Evolutionary conservation across 2,113 vertebrate genomes (phyloP).

Genomic region (Seriola rivoliana): DNA sequence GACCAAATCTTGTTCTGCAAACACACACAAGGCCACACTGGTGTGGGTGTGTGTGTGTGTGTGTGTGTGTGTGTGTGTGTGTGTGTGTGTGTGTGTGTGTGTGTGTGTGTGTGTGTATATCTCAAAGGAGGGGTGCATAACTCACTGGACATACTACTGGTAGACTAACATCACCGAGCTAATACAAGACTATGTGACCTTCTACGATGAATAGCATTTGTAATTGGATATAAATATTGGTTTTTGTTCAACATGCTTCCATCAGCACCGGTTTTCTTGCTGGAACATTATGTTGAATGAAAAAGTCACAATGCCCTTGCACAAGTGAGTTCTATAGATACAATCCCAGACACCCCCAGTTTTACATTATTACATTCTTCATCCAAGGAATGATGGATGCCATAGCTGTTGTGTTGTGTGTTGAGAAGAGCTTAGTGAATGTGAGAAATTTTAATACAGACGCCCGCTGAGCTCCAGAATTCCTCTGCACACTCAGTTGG

Average conservation of each 20-base stretch:
- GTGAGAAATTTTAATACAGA: slow-evolving; percentile 47
- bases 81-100: neutral
- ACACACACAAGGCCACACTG: slow-evolving; percentile 42
- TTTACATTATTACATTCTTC: slow-evolving; percentile 8
- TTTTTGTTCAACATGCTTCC: neutral
- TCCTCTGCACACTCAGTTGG: slow-evolving; percentile 29
- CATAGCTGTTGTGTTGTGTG: neutral
- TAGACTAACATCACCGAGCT: neutral
- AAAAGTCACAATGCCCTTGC: neutral
- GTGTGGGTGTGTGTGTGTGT: slow-evolving; percentile 29
- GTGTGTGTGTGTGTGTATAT: slow-evolving; percentile 18
- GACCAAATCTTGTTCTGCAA: slow-evolving; percentile 40
- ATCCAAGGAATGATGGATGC: neutral
- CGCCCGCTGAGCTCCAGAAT: slow-evolving; percentile 32
- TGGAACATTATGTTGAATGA: neutral
- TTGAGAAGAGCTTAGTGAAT: slow-evolving; percentile 28
- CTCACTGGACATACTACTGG: neutral
- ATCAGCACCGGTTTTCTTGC: neutral
- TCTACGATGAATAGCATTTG: neutral
- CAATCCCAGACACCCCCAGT: slow-evolving; percentile 14
- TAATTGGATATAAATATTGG: neutral
- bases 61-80: slow-evolving; percentile 14
- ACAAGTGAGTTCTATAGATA: neutral
- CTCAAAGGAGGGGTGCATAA: slow-evolving; percentile 24
- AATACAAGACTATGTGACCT: neutral